These are phyloP conservation scores for Leuctra nigra DNA, from an alignment of 2,888 invertebrate genomes.

Conservation along the genomic window DNA sequence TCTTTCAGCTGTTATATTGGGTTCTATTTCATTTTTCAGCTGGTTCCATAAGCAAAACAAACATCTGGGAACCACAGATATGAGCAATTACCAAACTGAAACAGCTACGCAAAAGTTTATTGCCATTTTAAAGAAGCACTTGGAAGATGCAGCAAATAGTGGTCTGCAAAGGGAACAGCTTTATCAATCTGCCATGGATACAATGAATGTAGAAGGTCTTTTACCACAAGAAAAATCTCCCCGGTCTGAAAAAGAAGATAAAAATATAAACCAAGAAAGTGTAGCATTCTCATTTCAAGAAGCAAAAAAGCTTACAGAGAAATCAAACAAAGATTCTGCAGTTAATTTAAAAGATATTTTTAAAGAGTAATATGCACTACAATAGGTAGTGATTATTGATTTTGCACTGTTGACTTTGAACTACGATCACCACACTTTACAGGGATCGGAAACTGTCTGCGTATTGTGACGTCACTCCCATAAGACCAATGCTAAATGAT, in stretches of 20 bases:
- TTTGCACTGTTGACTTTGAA: too few relatives aligned
- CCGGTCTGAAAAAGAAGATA: neutral
- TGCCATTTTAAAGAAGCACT: slow-evolving; percentile 51
- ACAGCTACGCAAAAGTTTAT: slow-evolving; percentile 56
- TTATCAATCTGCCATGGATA: slow-evolving; percentile 43
- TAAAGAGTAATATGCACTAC: slow-evolving; percentile 35
- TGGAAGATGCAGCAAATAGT: slow-evolving; percentile 47
- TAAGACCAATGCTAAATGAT: too few relatives aligned
- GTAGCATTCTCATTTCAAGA: slow-evolving; percentile 35
- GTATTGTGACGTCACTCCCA: too few relatives aligned
- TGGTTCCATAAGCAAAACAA: slow-evolving; percentile 57
- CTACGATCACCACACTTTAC: too few relatives aligned
- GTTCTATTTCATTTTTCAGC: slow-evolving; percentile 41
- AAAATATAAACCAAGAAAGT: slow-evolving; percentile 23
- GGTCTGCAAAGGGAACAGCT: slow-evolving; percentile 48
- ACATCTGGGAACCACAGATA: slow-evolving; percentile 48
- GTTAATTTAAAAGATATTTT: slow-evolving; percentile 38
- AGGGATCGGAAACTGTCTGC: too few relatives aligned
- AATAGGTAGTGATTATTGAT: too few relatives aligned
- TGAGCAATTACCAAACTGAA: slow-evolving; percentile 46
- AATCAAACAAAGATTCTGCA: neutral
- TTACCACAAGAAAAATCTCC: too few relatives aligned
- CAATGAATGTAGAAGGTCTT: slow-evolving; percentile 38
- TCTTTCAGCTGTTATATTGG: slow-evolving; percentile 1
- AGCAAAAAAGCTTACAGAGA: slow-evolving; percentile 31